phyloP scores from a whole-genome alignment of 2,113 vertebrate species.

The Aegithalos caudatus region DNA sequence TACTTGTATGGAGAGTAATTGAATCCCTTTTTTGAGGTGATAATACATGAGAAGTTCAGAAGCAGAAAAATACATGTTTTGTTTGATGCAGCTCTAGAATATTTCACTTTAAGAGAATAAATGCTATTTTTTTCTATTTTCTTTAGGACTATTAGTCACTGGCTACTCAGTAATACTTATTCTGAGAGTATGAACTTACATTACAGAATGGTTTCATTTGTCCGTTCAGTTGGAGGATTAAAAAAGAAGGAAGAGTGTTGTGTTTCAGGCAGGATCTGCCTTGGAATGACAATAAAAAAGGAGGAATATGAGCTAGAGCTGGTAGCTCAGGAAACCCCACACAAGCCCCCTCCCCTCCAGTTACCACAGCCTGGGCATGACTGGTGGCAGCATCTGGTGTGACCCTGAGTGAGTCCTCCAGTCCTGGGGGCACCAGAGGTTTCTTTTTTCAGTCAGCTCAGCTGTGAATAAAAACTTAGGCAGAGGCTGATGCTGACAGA shows the following conservation, averaged over 20 bases:
- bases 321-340: neutral
- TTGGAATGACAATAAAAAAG: neutral
- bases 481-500: neutral
- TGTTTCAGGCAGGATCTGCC: neutral
- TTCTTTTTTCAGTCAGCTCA: neutral
- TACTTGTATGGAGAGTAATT: neutral
- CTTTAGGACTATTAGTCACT: neutral
- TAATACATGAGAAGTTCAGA: neutral
- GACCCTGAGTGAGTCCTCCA: neutral
- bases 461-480: neutral
- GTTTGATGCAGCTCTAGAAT: neutral
- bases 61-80: neutral
- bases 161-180: neutral
- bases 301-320: neutral
- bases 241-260: neutral
- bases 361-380: neutral
- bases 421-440: too few relatives aligned
- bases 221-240: neutral
- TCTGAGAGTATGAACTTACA: neutral
- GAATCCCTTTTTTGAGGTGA: neutral
- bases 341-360: accelerated
- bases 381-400: neutral
- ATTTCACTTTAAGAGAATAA: constrained; percentile 53
- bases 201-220: neutral
- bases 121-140: constrained; percentile 3